Base-by-base conservation (phyloP, 1,140 invertebrate genomes). In the Antheraea mylitta region DNA sequence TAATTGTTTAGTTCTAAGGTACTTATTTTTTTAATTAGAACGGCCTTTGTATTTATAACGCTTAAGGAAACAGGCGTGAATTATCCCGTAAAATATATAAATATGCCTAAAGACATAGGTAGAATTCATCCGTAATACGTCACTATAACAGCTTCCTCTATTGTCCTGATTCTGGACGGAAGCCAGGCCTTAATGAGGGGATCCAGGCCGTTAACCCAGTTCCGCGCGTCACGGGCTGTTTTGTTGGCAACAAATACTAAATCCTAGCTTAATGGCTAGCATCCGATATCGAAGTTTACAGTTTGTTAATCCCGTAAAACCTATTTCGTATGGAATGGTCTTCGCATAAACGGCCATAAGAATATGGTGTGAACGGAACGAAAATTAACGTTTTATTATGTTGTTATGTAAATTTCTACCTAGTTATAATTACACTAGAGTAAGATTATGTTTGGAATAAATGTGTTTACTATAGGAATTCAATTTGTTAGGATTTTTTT, bases 131-230 rank as follows among this genome's bases (percentile, higher is more conserved):
- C 22, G 18, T 48, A 45, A 48, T 65, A 65, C 64, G 18, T 65
- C 42, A 42, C 37, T 42, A 7, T n/a, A 64, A 64, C 13, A 18
- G 59, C 22, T 63, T 36, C 22, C 19, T 45, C 64, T 42, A 64
- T 65, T 65, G 64, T 45, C 64, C 64, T 65, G 18, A 48, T 19
- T 65, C 42, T 65, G 64, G 64, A 45, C 10, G n/a, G 38, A 19
- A 65, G 64, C 64, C 64, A 65, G 42, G 10, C 64, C 18, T 48
- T 65, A 65, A 65, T 65, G 64, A 65, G 64, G 18, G 64, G 42
- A 45, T 65, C 19, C 64, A 48, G 42, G 38, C 38, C 64, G 64
- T 65, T 65, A 65, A 45, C 64, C 64, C 42, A 42, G 45, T 48
- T 65, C n/a, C 18, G 45, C 64, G 38, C 18, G 38, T 42, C 18